phyloP scores from a whole-genome alignment of 1,140 invertebrate species.

The Aricia agestis region DNA sequence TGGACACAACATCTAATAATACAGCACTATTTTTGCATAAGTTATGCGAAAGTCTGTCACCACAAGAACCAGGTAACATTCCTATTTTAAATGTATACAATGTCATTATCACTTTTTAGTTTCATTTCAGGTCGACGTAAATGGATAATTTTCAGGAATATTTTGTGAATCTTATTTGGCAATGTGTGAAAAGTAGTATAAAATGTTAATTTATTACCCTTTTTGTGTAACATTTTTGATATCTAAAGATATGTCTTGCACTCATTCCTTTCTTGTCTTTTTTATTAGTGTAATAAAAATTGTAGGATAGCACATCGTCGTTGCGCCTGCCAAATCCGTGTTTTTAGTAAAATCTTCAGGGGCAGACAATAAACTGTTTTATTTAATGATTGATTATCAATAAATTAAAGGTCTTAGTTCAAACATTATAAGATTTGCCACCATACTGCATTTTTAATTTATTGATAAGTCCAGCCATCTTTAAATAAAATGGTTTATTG shows the following conservation, averaged over 20 bases:
- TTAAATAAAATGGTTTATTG: too few relatives aligned
- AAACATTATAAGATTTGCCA: too few relatives aligned
- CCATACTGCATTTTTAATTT: too few relatives aligned
- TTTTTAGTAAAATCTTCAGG: too few relatives aligned
- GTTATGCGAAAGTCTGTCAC: conserved; percentile 58
- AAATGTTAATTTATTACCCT: background rate
- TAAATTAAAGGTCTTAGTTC: too few relatives aligned
- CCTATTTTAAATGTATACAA: conserved; percentile 43
- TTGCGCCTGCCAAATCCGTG: too few relatives aligned
- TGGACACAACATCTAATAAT: conserved; percentile 51
- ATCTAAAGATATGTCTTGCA: background rate
- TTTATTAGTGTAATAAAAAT: too few relatives aligned
- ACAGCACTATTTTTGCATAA: conserved; percentile 53
- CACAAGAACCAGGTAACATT: conserved; percentile 62
- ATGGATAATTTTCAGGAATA: conserved; percentile 55
- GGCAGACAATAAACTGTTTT: too few relatives aligned
- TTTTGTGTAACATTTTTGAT: background rate
- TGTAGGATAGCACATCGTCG: too few relatives aligned
- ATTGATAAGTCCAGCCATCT: too few relatives aligned
- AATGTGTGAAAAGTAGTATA: background rate
- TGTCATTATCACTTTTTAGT: conserved; percentile 26
- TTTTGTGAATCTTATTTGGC: conserved; percentile 33
- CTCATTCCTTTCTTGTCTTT: too few relatives aligned
- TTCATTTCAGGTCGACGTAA: background rate
- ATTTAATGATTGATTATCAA: too few relatives aligned